phyloP scores from a whole-genome alignment of 2,797 vertebrate genomes.

The Stomatorhinus walkeri region DNA sequence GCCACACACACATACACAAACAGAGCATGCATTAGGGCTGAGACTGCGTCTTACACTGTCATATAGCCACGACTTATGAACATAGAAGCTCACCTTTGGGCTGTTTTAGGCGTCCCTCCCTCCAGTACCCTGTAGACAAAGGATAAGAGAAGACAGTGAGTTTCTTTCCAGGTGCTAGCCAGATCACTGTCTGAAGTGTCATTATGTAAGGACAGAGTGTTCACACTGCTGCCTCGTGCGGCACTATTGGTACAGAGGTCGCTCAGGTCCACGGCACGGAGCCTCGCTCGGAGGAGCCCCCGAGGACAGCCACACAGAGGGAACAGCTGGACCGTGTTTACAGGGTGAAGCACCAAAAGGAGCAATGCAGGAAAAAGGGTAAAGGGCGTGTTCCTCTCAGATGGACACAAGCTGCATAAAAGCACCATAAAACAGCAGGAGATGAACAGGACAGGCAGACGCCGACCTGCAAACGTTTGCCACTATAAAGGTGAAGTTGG shows the following conservation, averaged over 20 bases:
- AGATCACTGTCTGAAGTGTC: not conserved
- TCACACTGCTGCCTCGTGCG: not conserved
- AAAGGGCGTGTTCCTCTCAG: not conserved
- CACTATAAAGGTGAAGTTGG: not conserved
- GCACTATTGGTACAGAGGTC: not conserved
- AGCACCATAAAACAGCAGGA: not conserved
- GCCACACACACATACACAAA: not conserved
- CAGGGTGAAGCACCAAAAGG: not conserved
- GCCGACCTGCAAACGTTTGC: not conserved
- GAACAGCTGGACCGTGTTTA: not conserved
- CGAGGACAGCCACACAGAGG: not conserved
- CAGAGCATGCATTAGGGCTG: not conserved
- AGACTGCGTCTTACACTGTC: not conserved
- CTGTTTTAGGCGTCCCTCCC: constrained; percentile 79
- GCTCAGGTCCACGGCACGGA: not conserved
- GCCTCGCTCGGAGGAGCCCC: not conserved
- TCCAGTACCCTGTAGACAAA: constrained; percentile 67
- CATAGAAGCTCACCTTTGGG: constrained; percentile 71
- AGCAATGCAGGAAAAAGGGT: not conserved
- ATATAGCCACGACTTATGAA: not conserved
- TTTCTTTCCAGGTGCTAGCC: not conserved
- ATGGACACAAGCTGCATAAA: not conserved
- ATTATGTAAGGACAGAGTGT: not conserved
- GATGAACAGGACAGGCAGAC: not conserved
- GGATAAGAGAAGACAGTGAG: not conserved